Evolutionary conservation across 2,888 invertebrate species (phyloP), one percentile per base, ranked within the genome.

Genomic region (Phengaris arion): DNA sequence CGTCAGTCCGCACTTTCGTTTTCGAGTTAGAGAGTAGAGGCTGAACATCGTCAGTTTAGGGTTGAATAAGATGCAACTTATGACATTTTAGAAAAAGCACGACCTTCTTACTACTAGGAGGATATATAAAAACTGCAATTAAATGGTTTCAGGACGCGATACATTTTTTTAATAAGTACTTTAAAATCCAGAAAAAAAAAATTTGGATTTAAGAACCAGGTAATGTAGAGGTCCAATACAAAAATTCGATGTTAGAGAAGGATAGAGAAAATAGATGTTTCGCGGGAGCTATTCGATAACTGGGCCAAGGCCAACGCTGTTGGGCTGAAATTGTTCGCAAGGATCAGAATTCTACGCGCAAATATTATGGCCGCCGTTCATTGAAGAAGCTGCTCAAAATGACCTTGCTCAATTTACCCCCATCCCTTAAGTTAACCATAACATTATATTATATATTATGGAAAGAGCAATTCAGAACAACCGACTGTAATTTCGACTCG

Each of bases 281-380:
- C 69, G 55, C 52, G 64, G 75, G 54, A 48, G 13, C 57, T 68
- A 48, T 46, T 70, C 46, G 10, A 55, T 51, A 75, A 70, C 13
- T 57, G 22, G 75, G 75, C 75, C 75, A 75, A 75, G 75, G 75
- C 55, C 70, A 75, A 12, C n/a, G 55, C 70, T 57, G 75, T 57
- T 57, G 69, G 52, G 52, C 12, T 52, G 22, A 54, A 72, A 72
- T 54, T 54, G 72, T 72, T 54, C 13, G 15, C 15, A 72, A 72
- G 72, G 72, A 72, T 52, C 54, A 72, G 52, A 54, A 72, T 72
- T 52, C 22, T 72, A 72, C 22, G 52, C 52, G 72, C 52, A 54
- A 72, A 72, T 72, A 54, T 72, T 54, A 72, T 54, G 13, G 15
- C 72, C 13, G 35, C 35, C 72, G 22, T 70, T 70, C 70, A 70